phyloP scores from a whole-genome alignment of 2,888 invertebrate genomes.

The Leptodirus hochenwartii region DNA sequence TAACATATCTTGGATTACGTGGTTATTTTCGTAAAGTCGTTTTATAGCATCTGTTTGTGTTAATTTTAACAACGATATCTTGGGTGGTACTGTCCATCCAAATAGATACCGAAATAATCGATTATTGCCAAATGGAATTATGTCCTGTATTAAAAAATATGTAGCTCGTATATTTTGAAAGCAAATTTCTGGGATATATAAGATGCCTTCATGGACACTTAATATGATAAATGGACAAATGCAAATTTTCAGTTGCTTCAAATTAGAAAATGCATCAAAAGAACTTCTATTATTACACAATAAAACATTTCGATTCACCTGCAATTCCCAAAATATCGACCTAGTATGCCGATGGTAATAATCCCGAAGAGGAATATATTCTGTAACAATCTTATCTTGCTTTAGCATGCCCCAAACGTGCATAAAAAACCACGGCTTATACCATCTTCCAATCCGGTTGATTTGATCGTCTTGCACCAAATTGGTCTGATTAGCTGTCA shows the following conservation, averaged over 20 bases:
- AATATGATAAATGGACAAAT: neutral
- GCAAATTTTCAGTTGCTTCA: neutral
- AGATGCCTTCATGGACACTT: no score
- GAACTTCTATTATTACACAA: neutral
- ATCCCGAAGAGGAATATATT: slow-evolving; percentile 62
- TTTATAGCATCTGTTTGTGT: slow-evolving; percentile 45
- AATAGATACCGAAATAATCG: slow-evolving; percentile 48
- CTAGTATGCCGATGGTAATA: slow-evolving; percentile 70
- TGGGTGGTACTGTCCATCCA: slow-evolving; percentile 72
- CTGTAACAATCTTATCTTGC: slow-evolving; percentile 27
- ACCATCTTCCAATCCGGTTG: slow-evolving; percentile 57
- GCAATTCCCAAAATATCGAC: slow-evolving; percentile 70
- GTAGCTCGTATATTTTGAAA: no score
- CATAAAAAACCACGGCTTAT: slow-evolving; percentile 71
- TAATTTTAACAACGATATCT: slow-evolving; percentile 60
- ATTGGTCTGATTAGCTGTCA: slow-evolving; percentile 55
- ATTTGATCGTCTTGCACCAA: slow-evolving; percentile 40
- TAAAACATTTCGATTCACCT: slow-evolving; percentile 28
- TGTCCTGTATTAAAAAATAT: slow-evolving; percentile 52
- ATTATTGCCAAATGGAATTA: slow-evolving; percentile 68
- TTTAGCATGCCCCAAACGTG: slow-evolving; percentile 43
- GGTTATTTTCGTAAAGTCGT: slow-evolving; percentile 54
- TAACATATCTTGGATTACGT: slow-evolving; percentile 69
- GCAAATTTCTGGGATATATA: no score
- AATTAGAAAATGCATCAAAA: neutral